Evolutionary conservation across 2,113 vertebrate species (phyloP).

Genomic region (Callospermophilus lateralis): DNA sequence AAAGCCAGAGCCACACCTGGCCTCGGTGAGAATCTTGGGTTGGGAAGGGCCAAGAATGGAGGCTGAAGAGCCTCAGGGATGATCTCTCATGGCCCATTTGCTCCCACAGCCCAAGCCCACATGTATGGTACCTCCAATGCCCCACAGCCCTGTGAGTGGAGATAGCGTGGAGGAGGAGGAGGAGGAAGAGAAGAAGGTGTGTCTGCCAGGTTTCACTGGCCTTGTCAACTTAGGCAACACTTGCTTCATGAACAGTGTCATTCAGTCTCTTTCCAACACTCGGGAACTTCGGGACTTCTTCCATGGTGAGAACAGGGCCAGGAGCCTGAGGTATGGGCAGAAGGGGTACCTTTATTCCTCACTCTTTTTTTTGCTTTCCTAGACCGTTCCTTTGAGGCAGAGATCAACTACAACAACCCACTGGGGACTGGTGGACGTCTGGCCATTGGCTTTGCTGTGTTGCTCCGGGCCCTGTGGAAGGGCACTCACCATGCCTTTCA

Average conservation of each 20-base stretch:
- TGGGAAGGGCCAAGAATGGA: not conserved
- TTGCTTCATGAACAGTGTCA: constrained; percentile 99
- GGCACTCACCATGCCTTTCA: constrained; percentile 98
- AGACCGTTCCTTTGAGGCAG: constrained; percentile 97
- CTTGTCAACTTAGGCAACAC: constrained; percentile 99
- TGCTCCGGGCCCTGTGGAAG: constrained; percentile 97
- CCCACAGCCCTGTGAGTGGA: constrained; percentile 91
- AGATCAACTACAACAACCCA: constrained; percentile 98
- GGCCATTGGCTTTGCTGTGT: constrained; percentile 96
- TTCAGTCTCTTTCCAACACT: constrained; percentile 98
- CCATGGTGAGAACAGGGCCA: constrained; percentile 91
- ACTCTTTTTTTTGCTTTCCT: constrained; percentile 36
- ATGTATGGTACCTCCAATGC: constrained; percentile 99
- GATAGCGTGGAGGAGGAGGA: constrained; percentile 92
- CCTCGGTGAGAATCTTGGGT: constrained; percentile 88
- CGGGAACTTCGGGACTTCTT: constrained; percentile 98
- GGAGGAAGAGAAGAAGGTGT: constrained; percentile 97
- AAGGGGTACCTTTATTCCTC: not conserved
- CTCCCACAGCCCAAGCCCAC: constrained; percentile 94
- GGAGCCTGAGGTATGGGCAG: not conserved
- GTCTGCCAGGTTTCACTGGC: constrained; percentile 96
- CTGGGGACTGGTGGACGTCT: constrained; percentile 96
- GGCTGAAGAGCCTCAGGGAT: not conserved
- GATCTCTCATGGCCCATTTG: not conserved
- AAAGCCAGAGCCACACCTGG: constrained; percentile 93